Evolutionary conservation across 1,140 invertebrate genomes (phyloP).

Genomic region (Drosophila setifemur): DNA sequence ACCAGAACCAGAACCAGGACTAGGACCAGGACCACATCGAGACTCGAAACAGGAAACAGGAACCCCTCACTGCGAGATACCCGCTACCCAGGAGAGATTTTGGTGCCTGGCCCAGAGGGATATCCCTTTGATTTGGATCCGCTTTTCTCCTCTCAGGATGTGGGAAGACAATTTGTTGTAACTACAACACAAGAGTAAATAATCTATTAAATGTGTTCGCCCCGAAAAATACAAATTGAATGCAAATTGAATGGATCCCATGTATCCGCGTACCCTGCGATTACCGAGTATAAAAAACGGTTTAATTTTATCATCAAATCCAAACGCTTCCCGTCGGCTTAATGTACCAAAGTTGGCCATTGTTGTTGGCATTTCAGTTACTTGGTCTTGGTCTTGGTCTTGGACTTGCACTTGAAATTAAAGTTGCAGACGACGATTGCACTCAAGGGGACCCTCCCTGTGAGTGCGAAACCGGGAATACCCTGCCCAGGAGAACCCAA

Average conservation of each 20-base stretch:
- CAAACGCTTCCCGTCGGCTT: conserved; percentile 31
- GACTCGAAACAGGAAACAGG: too few species aligned
- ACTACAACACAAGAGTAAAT: too few species aligned
- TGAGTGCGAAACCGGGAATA: neutral
- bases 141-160: too few species aligned
- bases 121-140: too few species aligned
- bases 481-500: neutral
- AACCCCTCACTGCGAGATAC: neutral
- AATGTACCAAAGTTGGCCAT: conserved; percentile 50
- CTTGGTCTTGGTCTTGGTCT: conserved; percentile 45
- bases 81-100: too few species aligned
- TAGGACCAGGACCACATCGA: too few species aligned
- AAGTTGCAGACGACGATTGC: conserved; percentile 21
- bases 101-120: too few species aligned
- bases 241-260: too few species aligned
- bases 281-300: conserved; percentile 3
- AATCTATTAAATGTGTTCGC: too few species aligned
- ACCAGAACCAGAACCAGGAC: too few species aligned
- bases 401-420: conserved; percentile 41
- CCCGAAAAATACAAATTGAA: too few species aligned
- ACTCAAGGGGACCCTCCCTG: neutral
- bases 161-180: too few species aligned
- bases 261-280: neutral
- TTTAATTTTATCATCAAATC: conserved; percentile 42
- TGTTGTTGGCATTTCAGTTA: conserved; percentile 42